Conservation (phyloP, 2,797 vertebrate species). For the Platyrinchus mystaceus region DNA sequence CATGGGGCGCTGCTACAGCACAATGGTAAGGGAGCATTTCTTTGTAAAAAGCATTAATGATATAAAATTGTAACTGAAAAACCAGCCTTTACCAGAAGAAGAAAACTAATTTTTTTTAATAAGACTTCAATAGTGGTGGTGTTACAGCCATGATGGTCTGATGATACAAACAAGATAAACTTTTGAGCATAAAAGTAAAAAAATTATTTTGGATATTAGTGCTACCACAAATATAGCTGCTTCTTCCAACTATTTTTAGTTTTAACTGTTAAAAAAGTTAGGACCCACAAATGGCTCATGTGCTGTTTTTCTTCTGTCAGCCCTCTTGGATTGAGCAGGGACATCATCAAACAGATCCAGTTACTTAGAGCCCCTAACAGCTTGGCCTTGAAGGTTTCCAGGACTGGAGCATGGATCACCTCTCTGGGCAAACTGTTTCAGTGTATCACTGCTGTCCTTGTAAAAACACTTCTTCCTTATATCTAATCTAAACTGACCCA, state of each 20-base stretch:
- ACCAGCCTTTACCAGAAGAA: neutral
- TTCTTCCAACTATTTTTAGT: neutral
- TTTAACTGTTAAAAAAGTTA: neutral
- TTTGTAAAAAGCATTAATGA: neutral
- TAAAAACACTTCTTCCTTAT: neutral
- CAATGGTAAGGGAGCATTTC: conserved; percentile 77
- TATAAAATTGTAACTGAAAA: neutral
- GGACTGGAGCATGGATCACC: accelerated
- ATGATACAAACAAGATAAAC: neutral
- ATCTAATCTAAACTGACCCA: neutral
- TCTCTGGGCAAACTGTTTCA: neutral
- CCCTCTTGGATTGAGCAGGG: neutral
- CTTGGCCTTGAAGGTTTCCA: neutral
- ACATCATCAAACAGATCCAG: neutral
- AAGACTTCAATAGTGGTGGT: neutral
- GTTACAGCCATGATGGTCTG: neutral
- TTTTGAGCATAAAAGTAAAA: neutral
- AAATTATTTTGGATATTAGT: neutral
- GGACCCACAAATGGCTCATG: neutral
- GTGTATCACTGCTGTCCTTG: neutral
- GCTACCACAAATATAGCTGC: neutral
- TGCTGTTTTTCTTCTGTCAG: neutral
- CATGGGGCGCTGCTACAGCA: conserved; percentile 90
- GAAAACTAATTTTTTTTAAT: neutral
- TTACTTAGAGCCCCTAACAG: accelerated